Percentiles rank a stretch among this genome's conserved stretches.
These are phyloP conservation scores for Chymomyza amoena DNA, from an alignment of 2,888 invertebrate genomes.

Conservation along the genomic window DNA sequence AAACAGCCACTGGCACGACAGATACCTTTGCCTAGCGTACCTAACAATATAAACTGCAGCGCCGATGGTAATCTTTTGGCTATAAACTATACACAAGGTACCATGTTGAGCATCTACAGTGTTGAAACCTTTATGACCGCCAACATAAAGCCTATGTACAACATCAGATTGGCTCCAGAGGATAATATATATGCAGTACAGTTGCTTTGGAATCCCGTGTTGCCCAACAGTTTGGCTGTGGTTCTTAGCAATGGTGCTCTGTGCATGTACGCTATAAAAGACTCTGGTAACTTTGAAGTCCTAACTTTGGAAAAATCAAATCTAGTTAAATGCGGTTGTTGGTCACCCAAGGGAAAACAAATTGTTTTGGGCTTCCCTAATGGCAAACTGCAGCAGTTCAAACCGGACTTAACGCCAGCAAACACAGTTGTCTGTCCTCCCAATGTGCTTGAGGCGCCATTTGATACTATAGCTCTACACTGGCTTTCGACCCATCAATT, in stretches of 20 bases:
- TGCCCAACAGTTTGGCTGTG: constrained; percentile 86
- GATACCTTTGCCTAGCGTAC: constrained; percentile 81
- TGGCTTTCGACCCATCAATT: constrained; percentile 94
- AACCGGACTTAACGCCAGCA: constrained; percentile 91
- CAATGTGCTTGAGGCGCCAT: constrained; percentile 76
- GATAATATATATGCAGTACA: constrained; percentile 72
- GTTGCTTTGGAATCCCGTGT: constrained; percentile 92
- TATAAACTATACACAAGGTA: constrained; percentile 82
- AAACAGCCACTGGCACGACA: constrained; percentile 80
- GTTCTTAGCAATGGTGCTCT: constrained; percentile 86
- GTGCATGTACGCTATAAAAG: constrained; percentile 79
- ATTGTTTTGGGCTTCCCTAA: constrained; percentile 91
- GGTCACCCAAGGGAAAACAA: constrained; percentile 99
- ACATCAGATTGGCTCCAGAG: constrained; percentile 79
- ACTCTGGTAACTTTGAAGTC: constrained; percentile 77
- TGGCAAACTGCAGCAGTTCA: constrained; percentile 92
- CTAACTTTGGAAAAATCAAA: constrained; percentile 80
- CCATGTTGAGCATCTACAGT: constrained; percentile 84
- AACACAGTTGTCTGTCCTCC: constrained; percentile 86
- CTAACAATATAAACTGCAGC: constrained; percentile 86
- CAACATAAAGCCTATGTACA: constrained; percentile 79
- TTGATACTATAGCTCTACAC: constrained; percentile 84
- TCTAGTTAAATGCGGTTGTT: constrained; percentile 84
- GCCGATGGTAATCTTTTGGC: constrained; percentile 88
- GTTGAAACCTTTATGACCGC: constrained; percentile 84